Conservation (phyloP, 2,113 vertebrate species). For the Callipepla squamata region DNA sequence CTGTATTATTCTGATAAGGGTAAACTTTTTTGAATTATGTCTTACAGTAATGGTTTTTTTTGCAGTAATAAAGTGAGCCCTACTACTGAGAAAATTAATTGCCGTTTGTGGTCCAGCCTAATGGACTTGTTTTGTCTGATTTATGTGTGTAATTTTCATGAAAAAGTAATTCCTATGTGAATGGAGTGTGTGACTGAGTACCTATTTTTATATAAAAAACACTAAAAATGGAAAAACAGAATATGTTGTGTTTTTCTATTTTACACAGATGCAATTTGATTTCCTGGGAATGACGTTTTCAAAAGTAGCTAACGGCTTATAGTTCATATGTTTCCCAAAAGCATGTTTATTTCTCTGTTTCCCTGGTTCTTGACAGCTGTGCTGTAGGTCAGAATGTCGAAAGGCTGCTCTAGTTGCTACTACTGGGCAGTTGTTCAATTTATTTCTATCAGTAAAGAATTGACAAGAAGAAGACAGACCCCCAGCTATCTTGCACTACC, state of each 20-base stretch:
- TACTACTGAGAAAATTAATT: neutral
- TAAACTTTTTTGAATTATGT: neutral
- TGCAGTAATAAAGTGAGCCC: neutral
- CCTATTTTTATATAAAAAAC: neutral
- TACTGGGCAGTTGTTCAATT: neutral
- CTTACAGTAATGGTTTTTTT: neutral
- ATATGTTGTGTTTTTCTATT: neutral
- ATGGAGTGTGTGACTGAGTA: neutral
- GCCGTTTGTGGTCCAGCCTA: neutral
- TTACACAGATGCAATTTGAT: neutral
- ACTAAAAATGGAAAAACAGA: neutral
- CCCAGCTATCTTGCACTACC: neutral
- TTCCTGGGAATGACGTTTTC: neutral
- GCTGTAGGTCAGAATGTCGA: neutral
- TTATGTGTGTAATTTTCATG: conserved; percentile 1
- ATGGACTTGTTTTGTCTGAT: neutral
- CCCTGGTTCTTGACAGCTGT: neutral
- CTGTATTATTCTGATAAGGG: neutral
- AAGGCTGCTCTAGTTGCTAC: neutral
- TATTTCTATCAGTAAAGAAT: neutral
- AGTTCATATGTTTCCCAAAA: neutral
- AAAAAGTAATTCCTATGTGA: neutral
- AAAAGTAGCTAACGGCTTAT: neutral
- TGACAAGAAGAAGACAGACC: neutral
- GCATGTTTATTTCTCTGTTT: neutral